Percentiles rank a stretch among this genome's conserved stretches.
phyloP scores from a whole-genome alignment of 2,113 vertebrate species.

The Gasterosteus aculeatus region DNA sequence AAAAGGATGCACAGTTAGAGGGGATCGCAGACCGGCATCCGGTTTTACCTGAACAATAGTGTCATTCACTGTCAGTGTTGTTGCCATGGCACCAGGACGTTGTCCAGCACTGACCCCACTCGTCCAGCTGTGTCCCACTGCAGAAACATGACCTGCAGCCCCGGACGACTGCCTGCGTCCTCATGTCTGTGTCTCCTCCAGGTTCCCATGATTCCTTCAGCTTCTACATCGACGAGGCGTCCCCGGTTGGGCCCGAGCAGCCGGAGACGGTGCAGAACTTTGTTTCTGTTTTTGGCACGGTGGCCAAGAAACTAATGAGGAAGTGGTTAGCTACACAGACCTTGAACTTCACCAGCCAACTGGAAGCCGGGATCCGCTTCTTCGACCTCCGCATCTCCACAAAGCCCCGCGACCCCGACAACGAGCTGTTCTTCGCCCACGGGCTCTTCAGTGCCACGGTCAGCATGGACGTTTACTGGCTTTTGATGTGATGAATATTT shows the following conservation, averaged over 20 bases:
- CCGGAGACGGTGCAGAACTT: constrained; percentile 98
- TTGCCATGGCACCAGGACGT: constrained; percentile 47
- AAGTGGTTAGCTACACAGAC: constrained; percentile 98
- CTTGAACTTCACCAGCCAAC: constrained; percentile 94
- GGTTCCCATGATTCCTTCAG: constrained; percentile 98
- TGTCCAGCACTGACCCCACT: constrained; percentile 29
- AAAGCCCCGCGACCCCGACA: constrained; percentile 96
- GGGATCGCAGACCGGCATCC: not conserved
- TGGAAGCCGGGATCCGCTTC: constrained; percentile 94
- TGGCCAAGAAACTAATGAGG: constrained; percentile 97
- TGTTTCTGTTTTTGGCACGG: constrained; percentile 96
- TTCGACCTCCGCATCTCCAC: constrained; percentile 98
- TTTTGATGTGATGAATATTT: constrained; percentile 48
- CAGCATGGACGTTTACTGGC: constrained; percentile 20
- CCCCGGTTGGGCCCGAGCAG: constrained; percentile 95
- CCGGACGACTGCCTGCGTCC: constrained; percentile 23
- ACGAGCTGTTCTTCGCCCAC: constrained; percentile 97
- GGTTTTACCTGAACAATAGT: constrained; percentile 1
- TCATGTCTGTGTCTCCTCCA: constrained; percentile 69
- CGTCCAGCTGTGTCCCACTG: constrained; percentile 10
- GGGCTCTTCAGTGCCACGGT: constrained; percentile 98
- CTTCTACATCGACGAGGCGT: constrained; percentile 98
- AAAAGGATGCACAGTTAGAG: not conserved
- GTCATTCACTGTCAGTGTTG: constrained; percentile 27
- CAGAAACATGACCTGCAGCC: constrained; percentile 12